phyloP scores from a whole-genome alignment of 2,888 invertebrate species.

The Drosophila leonis region DNA sequence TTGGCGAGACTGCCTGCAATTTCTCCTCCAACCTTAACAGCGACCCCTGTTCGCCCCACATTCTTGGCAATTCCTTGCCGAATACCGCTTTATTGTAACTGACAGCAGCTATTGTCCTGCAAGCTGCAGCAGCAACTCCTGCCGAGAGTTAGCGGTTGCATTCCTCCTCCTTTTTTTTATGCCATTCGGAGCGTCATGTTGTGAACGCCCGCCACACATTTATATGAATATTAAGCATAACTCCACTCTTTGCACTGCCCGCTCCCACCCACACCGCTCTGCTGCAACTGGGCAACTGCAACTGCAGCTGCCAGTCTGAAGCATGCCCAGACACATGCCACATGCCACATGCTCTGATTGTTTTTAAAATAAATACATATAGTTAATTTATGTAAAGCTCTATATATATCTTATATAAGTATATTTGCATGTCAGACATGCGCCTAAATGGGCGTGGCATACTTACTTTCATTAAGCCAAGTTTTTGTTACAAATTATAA shows the following conservation, averaged over 20 bases:
- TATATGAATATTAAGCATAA: slow-evolving; percentile 16
- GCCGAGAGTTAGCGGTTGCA: slow-evolving; percentile 53
- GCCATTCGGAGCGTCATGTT: slow-evolving; percentile 32
- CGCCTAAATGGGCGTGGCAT: slow-evolving; percentile 5
- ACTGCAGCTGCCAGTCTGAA: background rate
- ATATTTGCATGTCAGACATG: slow-evolving; percentile 8
- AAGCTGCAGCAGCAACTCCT: slow-evolving; percentile 35
- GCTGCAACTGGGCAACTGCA: slow-evolving; percentile 8
- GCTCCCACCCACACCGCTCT: background rate
- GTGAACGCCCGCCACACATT: slow-evolving; percentile 29
- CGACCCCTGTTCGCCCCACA: background rate
- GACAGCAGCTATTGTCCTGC: slow-evolving; percentile 74
- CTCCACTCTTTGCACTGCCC: background rate
- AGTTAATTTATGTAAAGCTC: slow-evolving; percentile 54
- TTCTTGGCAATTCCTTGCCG: slow-evolving; percentile 24
- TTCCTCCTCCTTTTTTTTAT: slow-evolving; percentile 22
- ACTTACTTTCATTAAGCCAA: background rate
- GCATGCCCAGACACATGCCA: slow-evolving; percentile 14
- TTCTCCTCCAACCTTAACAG: slow-evolving; percentile 4
- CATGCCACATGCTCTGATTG: slow-evolving; percentile 37
- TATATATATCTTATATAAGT: slow-evolving; percentile 5
- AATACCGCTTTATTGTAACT: slow-evolving; percentile 66
- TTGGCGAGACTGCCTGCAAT: slow-evolving; percentile 53
- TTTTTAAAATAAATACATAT: slow-evolving; percentile 55
- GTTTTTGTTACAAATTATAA: background rate